Conservation (phyloP, 2,113 vertebrate species). For the Probosciger aterrimus region DNA sequence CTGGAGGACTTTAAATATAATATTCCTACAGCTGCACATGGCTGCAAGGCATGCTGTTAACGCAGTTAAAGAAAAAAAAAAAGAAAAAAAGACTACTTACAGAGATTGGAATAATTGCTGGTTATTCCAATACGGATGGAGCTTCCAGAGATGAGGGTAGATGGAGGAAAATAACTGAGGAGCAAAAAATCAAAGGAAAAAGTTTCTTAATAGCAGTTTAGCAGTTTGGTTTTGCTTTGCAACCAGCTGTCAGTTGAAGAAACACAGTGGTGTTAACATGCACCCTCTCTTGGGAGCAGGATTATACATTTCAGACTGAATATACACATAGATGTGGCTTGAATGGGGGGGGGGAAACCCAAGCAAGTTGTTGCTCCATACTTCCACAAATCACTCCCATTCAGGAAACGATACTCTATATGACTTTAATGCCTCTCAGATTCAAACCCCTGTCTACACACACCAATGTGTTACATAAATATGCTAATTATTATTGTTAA, state of each 20-base stretch:
- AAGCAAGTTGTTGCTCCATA: not conserved
- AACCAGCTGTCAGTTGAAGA: not conserved
- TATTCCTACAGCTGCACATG: constrained; percentile 1
- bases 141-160: constrained; percentile 54
- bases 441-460: not conserved
- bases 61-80: not conserved
- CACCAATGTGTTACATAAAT: not conserved
- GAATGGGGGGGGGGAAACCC: not conserved
- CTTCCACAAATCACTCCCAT: not conserved
- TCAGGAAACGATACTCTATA: not conserved
- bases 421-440: not conserved
- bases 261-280: not conserved
- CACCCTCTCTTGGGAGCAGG: not conserved
- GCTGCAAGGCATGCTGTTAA: not conserved
- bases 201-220: not conserved
- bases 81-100: constrained; percentile 59
- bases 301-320: not conserved
- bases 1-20: not conserved
- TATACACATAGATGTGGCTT: not conserved
- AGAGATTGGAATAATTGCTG: constrained; percentile 61
- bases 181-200: not conserved
- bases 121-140: constrained; percentile 49
- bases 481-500: constrained; percentile 19
- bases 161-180: constrained; percentile 54
- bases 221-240: not conserved